Evolutionary conservation across 2,113 vertebrate genomes (phyloP).

Genomic region (Ictalurus punctatus): DNA sequence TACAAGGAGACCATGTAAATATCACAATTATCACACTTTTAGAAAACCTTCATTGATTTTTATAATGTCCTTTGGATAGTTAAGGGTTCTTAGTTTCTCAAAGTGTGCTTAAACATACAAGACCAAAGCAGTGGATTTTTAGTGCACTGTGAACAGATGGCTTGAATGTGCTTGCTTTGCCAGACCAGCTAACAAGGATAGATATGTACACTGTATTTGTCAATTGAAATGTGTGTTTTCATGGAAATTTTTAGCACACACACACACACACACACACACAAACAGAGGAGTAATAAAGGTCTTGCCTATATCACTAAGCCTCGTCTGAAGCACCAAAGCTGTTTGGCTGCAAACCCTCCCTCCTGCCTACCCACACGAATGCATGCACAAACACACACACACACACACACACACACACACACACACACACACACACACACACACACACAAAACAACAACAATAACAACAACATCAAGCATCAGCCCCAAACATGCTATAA

Average conservation of each 20-base stretch:
- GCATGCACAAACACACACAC: not conserved
- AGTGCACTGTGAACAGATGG: constrained; percentile 19
- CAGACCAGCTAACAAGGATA: not conserved
- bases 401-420: not conserved
- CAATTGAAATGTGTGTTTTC: not conserved
- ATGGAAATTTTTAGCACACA: not conserved
- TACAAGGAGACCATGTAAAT: not conserved
- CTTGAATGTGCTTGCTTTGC: not conserved
- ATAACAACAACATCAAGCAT: not conserved
- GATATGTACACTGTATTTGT: not conserved
- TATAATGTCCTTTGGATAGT: not conserved
- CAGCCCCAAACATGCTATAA: constrained; percentile 14
- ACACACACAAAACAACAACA: not conserved
- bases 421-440: not conserved
- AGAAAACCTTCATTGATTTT: not conserved
- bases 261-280: not conserved
- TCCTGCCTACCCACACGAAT: not conserved
- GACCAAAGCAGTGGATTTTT: not conserved
- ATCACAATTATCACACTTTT: not conserved
- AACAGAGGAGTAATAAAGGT: constrained; percentile 9
- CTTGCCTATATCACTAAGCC: constrained; percentile 14
- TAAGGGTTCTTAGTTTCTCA: too few relatives aligned
- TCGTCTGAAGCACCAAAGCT: not conserved
- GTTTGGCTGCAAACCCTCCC: constrained; percentile 8
- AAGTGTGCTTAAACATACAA: not conserved